These are phyloP conservation scores for Gallinago nigripennis DNA, from an alignment of 2,797 vertebrate genomes.

Conservation along the genomic window DNA sequence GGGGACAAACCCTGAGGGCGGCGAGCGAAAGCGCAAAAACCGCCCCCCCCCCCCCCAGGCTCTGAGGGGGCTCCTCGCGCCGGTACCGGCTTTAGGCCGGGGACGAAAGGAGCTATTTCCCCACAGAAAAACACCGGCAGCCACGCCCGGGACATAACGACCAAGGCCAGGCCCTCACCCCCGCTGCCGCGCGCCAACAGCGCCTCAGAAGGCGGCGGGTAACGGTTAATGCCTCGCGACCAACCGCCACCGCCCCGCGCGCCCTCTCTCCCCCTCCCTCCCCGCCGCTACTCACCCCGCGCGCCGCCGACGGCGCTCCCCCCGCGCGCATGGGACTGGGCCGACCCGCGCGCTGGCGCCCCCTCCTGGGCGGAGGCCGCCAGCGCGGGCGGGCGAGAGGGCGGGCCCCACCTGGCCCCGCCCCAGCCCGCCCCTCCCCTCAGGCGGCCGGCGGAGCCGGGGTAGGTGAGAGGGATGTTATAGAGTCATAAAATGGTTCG, in stretches of 20 bases:
- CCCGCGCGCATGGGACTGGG: no score
- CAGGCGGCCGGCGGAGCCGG: fast-evolving
- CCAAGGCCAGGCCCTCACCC: no score
- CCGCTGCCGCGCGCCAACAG: no score
- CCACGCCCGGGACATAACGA: no score
- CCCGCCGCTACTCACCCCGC: not conserved
- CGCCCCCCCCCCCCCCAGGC: fast-evolving
- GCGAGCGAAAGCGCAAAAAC: not conserved
- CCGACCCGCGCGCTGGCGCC: not conserved
- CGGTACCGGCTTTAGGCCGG: not conserved
- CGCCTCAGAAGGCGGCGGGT: no score
- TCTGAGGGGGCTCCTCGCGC: not conserved
- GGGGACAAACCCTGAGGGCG: not conserved
- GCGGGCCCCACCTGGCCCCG: no score
- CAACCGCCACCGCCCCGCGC: fast-evolving
- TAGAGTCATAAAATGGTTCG: not conserved
- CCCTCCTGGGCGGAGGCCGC: not conserved
- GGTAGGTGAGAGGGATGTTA: fast-evolving
- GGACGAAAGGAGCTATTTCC: not conserved
- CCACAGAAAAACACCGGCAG: no score
- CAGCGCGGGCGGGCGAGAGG: not conserved
- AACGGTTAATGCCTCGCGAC: fast-evolving
- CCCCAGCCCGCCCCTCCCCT: fast-evolving
- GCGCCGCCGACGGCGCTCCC: not conserved
- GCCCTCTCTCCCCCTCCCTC: fast-evolving